Conservation (phyloP, 2,888 invertebrate species). For the Anthophora plumipes region DNA sequence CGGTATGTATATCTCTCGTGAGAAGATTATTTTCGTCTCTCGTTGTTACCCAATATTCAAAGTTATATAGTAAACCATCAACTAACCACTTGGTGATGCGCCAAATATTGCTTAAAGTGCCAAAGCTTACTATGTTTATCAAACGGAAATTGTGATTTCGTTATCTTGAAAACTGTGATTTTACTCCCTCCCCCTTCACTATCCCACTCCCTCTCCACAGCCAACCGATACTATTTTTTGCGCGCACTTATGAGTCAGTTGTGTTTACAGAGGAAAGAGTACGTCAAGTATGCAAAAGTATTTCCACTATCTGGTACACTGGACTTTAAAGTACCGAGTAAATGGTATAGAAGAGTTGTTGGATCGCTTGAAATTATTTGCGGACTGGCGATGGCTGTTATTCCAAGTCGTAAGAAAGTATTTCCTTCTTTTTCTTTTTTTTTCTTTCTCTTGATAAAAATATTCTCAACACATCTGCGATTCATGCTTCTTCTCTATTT, state of each 20-base stretch:
- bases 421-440: slow-evolving; percentile 42
- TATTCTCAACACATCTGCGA: too few relatives aligned
- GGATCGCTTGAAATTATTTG: slow-evolving; percentile 94
- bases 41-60: slow-evolving; percentile 48
- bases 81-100: slow-evolving; percentile 43
- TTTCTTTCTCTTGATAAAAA: background rate
- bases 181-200: background rate
- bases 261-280: slow-evolving; percentile 93
- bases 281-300: slow-evolving; percentile 98
- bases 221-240: background rate
- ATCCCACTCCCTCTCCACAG: too few relatives aligned
- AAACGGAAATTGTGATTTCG: slow-evolving; percentile 35
- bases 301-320: slow-evolving; percentile 93
- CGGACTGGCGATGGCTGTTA: slow-evolving; percentile 92
- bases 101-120: slow-evolving; percentile 51
- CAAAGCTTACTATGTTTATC: slow-evolving; percentile 42
- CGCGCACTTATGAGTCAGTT: background rate
- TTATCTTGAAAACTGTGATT: background rate
- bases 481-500: background rate
- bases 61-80: slow-evolving; percentile 55
- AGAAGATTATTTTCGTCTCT: slow-evolving; percentile 54
- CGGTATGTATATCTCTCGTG: slow-evolving; percentile 22
- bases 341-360: slow-evolving; percentile 95
- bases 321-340: slow-evolving; percentile 95
- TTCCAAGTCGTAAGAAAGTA: slow-evolving; percentile 91